Conservation (phyloP, 2,797 vertebrate genomes). For the Neopelma chrysocephalum region DNA sequence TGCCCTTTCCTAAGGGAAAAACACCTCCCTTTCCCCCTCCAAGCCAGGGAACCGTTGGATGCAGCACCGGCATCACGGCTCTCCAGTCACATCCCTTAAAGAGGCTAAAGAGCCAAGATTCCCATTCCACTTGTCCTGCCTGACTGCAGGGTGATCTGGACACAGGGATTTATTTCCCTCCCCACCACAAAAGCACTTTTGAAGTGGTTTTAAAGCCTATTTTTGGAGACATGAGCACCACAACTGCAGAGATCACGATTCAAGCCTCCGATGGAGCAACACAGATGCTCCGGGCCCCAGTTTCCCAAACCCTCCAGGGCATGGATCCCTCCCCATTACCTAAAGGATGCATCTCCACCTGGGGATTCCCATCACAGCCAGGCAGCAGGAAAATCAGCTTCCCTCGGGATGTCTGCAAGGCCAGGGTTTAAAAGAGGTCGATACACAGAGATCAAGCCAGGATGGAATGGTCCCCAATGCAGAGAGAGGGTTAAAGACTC, state of each 20-base stretch:
- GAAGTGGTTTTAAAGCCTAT: background rate
- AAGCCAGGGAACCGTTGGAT: background rate
- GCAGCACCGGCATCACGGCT: rapidly evolving
- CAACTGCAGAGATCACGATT: rapidly evolving
- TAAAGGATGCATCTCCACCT: background rate
- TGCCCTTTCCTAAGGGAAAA: background rate
- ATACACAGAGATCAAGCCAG: rapidly evolving
- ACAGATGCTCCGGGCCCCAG: rapidly evolving
- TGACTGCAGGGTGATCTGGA: background rate
- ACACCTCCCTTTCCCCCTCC: background rate
- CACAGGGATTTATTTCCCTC: background rate
- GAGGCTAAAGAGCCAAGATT: background rate
- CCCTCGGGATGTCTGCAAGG: rapidly evolving
- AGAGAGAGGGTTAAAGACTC: background rate
- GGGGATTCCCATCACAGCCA: background rate
- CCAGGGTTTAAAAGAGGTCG: background rate
- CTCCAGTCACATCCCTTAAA: background rate
- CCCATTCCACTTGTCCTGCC: background rate
- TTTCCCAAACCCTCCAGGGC: background rate
- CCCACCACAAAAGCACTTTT: background rate
- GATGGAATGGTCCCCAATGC: background rate
- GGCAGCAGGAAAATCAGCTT: background rate
- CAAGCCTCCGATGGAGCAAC: rapidly evolving
- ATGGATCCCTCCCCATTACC: rapidly evolving
- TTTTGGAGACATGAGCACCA: rapidly evolving